Evolutionary conservation across 1,140 invertebrate genomes (phyloP).

Genomic region (Kradibia gibbosae): DNA sequence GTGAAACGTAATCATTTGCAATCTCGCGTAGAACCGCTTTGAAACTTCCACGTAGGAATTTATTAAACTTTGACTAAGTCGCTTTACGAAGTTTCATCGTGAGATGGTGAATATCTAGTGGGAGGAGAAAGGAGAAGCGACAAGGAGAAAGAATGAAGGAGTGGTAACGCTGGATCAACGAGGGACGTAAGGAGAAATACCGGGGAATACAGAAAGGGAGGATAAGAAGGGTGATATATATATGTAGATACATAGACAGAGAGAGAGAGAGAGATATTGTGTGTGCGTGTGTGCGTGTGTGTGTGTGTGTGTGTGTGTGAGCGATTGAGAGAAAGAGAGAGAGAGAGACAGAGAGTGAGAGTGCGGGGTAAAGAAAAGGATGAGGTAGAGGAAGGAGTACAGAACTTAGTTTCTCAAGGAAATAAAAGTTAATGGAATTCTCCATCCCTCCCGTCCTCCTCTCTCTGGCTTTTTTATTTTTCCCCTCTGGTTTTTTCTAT

Average conservation of each 20-base stretch:
- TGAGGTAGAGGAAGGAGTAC: constrained; percentile 47
- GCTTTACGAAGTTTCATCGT: constrained; percentile 68
- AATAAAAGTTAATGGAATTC: constrained; percentile 72
- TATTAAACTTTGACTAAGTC: constrained; percentile 71
- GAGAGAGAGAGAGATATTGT: constrained; percentile 43
- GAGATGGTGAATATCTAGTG: constrained; percentile 19
- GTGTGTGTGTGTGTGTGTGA: too few species aligned
- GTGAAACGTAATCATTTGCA: constrained; percentile 65
- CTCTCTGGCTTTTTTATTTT: constrained; percentile 36
- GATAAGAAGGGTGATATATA: constrained; percentile 16
- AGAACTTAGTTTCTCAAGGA: constrained; percentile 68
- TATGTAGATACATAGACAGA: constrained; percentile 44
- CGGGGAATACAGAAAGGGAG: too few species aligned
- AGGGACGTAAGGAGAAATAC: too few species aligned
- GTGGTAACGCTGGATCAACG: too few species aligned
- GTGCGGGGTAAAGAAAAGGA: constrained; percentile 41
- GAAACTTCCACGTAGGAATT: constrained; percentile 69
- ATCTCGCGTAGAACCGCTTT: constrained; percentile 66
- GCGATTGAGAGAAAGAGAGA: constrained; percentile 56
- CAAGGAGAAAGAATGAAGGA: constrained; percentile 28
- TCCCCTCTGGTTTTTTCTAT: constrained; percentile 21
- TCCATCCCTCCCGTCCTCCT: constrained; percentile 47
- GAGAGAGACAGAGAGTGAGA: constrained; percentile 44
- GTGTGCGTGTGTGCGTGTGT: too few species aligned
- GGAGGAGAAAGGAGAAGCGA: constrained; percentile 8